Conservation (phyloP, 1,140 invertebrate genomes). For the Pteromalus puparum region DNA sequence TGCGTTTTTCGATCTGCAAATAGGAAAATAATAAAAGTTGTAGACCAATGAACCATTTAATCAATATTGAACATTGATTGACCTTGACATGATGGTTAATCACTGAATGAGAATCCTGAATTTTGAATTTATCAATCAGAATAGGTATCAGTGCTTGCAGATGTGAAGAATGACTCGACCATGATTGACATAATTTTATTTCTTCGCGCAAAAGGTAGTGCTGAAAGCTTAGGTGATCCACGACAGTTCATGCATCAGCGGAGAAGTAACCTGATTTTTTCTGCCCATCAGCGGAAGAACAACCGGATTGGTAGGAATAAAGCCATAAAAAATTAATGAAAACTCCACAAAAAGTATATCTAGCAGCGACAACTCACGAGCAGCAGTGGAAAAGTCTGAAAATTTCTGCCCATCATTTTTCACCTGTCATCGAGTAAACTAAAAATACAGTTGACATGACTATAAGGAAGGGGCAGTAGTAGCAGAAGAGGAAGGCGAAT, state of each 20-base stretch:
- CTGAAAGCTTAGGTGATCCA: too few species aligned
- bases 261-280: too few species aligned
- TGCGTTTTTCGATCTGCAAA: slow-evolving; percentile 64
- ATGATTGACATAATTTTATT: too few species aligned
- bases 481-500: not conserved
- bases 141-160: not conserved
- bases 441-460: slow-evolving; percentile 27
- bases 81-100: not conserved
- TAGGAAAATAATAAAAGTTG: not conserved
- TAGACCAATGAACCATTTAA: not conserved
- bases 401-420: slow-evolving; percentile 3
- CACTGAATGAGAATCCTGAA: not conserved
- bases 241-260: too few species aligned
- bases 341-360: not conserved
- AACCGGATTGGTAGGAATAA: too few species aligned
- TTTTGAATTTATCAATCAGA: not conserved
- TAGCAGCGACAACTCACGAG: not conserved
- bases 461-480: not conserved
- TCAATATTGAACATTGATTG: slow-evolving; percentile 7
- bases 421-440: slow-evolving; percentile 12
- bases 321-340: not conserved
- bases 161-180: not conserved
- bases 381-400: not conserved
- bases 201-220: too few species aligned
- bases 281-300: too few species aligned